Evolutionary conservation across 2,113 vertebrate species (phyloP).

Genomic region (western clawed frog (Xenopus tropicalis)): UCB_Xtro_10.0 CM004444.2:75485501-75486000

Average conservation of each 20-base stretch:
- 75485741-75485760: conserved; percentile 74
- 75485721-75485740: conserved; percentile 78
- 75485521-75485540: conserved; percentile 75
- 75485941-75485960: conserved; percentile 59
- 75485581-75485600: conserved; percentile 76
- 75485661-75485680: conserved; percentile 71
- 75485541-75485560: conserved; percentile 71
- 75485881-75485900: conserved; percentile 72
- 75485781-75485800: conserved; percentile 68
- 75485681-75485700: conserved; percentile 70
- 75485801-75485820: conserved; percentile 68
- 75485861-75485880: conserved; percentile 74
- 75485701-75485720: conserved; percentile 66
- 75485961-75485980: background rate
- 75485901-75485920: conserved; percentile 65
- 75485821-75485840: conserved; percentile 67
- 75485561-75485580: conserved; percentile 78
- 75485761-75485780: conserved; percentile 71
- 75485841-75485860: conserved; percentile 58
- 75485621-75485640: conserved; percentile 68
- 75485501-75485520: conserved; percentile 71
- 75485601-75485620: conserved; percentile 87
- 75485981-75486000: background rate
- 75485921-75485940: conserved; percentile 44
- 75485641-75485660: conserved; percentile 68